Base-by-base conservation (phyloP, 2,888 invertebrate species). In the Strigamia maritima region DNA sequence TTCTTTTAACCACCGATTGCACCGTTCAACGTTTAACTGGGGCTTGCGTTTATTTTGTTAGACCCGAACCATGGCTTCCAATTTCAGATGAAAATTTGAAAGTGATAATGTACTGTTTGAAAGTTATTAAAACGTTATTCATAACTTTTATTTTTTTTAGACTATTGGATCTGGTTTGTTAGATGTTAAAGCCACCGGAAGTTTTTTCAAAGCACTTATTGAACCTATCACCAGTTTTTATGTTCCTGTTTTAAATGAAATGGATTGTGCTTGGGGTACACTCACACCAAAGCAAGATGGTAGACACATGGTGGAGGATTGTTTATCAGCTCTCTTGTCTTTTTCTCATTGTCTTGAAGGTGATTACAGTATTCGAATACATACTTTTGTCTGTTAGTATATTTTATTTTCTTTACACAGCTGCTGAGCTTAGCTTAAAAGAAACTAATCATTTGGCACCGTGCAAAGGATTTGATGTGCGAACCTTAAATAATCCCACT, bases 171-270 rank as follows among this genome's bases (percentile, higher is more conserved):
- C 94, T 82, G 94, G 94, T 1, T 89, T 94, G 19, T 89, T 95
- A 49, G 93, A 94, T 84, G 91, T 92, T 0, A 89, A 90, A 80
- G 90, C 65, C 26, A 28, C 91, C 83, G 91, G 94, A 65, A 94
- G 94, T 0, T 88, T 97, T 81, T 92, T 97, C 80, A 92, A 94
- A 1, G 93, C 94, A 0, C 92, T 97, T 81, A 95, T 96, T 85
- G 90, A 94, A 44, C 91, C 95, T 14, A 92, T 97, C 85, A 94
- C 95, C 83, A 90, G 92, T 83, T 94, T 97, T 19, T 95, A 95
- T 84, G 93, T 97, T 92, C 95, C 95, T 83, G 94, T 94, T 0
- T 84, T 87, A 38, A 84, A 85, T 79, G 83, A 54, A n/a, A 31
- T 78, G 65, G 35, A 78, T 8, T 60, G 28, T 28, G 78, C 28